phyloP scores from a whole-genome alignment of 2,113 vertebrate genomes.

The Agelaius tricolor region DNA sequence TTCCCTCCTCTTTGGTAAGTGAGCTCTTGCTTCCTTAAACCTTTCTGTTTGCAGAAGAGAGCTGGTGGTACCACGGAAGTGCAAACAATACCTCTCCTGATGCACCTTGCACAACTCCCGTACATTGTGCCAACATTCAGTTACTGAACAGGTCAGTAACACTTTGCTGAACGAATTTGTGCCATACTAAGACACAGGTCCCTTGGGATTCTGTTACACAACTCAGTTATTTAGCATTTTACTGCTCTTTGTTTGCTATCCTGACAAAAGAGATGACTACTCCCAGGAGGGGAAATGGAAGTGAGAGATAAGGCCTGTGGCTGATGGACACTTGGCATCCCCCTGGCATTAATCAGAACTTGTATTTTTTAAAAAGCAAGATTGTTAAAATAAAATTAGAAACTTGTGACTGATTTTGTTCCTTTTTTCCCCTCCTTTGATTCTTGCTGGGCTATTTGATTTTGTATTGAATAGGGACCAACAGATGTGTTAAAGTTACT shows the following conservation, averaged over 20 bases:
- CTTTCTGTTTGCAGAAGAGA: not conserved
- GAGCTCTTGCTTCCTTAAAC: not conserved
- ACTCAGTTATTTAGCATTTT: not conserved
- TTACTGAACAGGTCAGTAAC: not conserved
- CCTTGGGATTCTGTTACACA: not conserved
- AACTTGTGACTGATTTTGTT: slow-evolving; percentile 64
- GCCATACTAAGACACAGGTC: not conserved
- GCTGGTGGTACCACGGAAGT: not conserved
- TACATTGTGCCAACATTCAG: not conserved
- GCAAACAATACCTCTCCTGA: not conserved
- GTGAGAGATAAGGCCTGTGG: not conserved
- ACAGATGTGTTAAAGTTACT: not conserved
- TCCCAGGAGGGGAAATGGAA: not conserved
- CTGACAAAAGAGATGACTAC: not conserved
- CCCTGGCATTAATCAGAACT: slow-evolving; percentile 54
- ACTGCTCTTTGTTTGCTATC: not conserved
- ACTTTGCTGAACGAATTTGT: not conserved
- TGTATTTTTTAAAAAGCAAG: slow-evolving; percentile 66
- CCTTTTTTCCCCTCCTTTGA: not conserved
- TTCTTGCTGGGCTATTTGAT: not conserved
- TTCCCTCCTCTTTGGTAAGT: not conserved
- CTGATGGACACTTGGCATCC: slow-evolving; percentile 51
- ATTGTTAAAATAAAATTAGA: slow-evolving; percentile 78
- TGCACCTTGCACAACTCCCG: not conserved
- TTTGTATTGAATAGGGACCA: not conserved